phyloP scores from a whole-genome alignment of 2,888 invertebrate species.

The Mimumesa dahlbomi region DNA sequence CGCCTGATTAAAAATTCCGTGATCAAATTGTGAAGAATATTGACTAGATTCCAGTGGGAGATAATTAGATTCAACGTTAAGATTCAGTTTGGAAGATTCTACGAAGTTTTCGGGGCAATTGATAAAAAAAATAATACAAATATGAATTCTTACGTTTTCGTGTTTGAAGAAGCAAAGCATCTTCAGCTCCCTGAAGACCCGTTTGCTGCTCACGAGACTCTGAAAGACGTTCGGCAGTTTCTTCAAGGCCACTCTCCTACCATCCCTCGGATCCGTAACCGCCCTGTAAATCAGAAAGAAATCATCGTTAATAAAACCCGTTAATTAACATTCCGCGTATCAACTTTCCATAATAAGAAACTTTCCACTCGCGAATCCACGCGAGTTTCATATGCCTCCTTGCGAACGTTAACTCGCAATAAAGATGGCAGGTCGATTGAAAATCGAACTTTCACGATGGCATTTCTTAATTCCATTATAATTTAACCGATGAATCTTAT shows the following conservation, averaged over 20 bases:
- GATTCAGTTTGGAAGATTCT: too few species aligned
- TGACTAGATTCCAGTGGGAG: too few species aligned
- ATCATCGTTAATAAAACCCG: constrained; percentile 20
- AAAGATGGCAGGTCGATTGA: too few species aligned
- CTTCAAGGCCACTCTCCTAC: constrained; percentile 98
- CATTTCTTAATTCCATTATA: too few species aligned
- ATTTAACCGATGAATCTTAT: too few species aligned
- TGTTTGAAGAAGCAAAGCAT: constrained; percentile 99
- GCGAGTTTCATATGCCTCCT: too few species aligned
- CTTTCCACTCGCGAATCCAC: background rate
- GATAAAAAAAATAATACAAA: background rate
- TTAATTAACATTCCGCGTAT: background rate
- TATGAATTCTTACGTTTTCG: constrained; percentile 92
- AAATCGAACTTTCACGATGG: too few species aligned
- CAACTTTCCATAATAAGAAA: background rate
- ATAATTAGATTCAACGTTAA: too few species aligned
- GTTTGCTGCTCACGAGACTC: constrained; percentile 98
- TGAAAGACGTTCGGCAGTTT: constrained; percentile 99
- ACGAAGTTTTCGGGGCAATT: too few species aligned
- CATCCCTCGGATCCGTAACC: constrained; percentile 99
- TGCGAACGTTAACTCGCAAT: too few species aligned
- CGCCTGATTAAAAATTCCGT: too few species aligned
- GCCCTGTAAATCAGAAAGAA: constrained; percentile 89
- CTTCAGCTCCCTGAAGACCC: constrained; percentile 99
- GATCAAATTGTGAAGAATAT: too few species aligned